Evolutionary conservation across 2,888 invertebrate species (phyloP), one percentile per base, ranked within the genome.

Genomic region (Acleris cristana): DNA sequence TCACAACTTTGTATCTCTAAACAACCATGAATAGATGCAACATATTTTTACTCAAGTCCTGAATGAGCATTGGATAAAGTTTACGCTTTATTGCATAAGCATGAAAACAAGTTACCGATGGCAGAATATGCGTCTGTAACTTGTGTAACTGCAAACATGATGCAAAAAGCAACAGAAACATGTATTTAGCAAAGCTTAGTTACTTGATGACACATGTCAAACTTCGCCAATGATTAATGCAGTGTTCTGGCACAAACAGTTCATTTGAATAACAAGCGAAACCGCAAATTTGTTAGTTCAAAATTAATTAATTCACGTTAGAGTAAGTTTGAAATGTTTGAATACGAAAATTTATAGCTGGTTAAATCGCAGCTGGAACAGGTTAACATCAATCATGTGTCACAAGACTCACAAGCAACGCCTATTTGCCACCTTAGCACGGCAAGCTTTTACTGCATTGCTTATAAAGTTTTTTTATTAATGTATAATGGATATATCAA

Each of bases 151-250:
- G 34, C 34, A 12, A 34, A 12, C 3, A 12, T 34, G 12, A 34
- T 12, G 12, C 34, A 34, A 12, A 34, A 34, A 8, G 8, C 52
- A 19, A 40, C 23, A 55, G 34, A 18, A 57, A 34, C 30, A 54
- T 8, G 26, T 8, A 10, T 30, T 40, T 45, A 19, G 18, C 40
- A 16, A 34, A 2, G 8, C 34, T 55, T 58, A 53, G n/a, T n/a
- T n/a, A 54, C 54, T 49, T 26, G 59, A 65, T 65, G 53, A 65
- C 53, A 40, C 49, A 56, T 34, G 53, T 59, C 59, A 59, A 58
- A 58, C 48, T 58, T 58, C 53, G 30, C 26, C 30, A 59, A 59
- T 54, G 65, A 65, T 21, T 45, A 65, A 54, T 53, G 52, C 21
- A 26, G 21, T 19, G 48, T 49, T 54, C 48, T 8, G 49, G 21